A percentile compares a stretch with the other conserved stretches of the same genome.
These are phyloP conservation scores for Cebus imitator DNA, from an alignment of 2,113 vertebrate species.

Conservation along the genomic window DNA sequence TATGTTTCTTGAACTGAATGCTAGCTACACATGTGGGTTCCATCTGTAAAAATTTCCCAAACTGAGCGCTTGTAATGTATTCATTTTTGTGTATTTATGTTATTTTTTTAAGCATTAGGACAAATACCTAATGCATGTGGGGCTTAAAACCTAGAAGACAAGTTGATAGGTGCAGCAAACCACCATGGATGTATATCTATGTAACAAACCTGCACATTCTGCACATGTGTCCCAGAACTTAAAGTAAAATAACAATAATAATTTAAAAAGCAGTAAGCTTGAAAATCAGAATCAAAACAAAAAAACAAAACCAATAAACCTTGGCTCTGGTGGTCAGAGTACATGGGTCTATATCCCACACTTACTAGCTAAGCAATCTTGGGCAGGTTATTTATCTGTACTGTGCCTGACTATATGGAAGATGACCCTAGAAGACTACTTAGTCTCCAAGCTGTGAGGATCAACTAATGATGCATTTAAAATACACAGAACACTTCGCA, in stretches of 20 bases:
- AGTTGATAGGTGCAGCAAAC: too few relatives aligned
- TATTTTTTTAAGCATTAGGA: neutral
- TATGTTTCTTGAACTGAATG: neutral
- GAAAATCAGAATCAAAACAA: neutral
- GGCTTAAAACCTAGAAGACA: too few relatives aligned
- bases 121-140: too few relatives aligned
- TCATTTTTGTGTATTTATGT: neutral
- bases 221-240: too few relatives aligned
- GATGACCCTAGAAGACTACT: neutral
- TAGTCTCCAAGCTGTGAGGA: neutral
- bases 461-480: neutral
- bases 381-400: neutral
- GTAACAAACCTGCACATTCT: too few relatives aligned
- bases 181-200: too few relatives aligned
- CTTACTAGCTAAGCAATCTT: neutral
- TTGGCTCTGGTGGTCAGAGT: neutral
- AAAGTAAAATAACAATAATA: too few relatives aligned
- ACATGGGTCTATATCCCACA: neutral
- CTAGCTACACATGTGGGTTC: neutral
- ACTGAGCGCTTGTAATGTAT: neutral
- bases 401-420: neutral
- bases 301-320: neutral
- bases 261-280: too few relatives aligned
- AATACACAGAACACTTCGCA: neutral
- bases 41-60: neutral